A percentile compares a stretch with the other conserved stretches of the same genome.
Conservation (phyloP, 2,888 invertebrate species). For the Nysson spinosus region DNA sequence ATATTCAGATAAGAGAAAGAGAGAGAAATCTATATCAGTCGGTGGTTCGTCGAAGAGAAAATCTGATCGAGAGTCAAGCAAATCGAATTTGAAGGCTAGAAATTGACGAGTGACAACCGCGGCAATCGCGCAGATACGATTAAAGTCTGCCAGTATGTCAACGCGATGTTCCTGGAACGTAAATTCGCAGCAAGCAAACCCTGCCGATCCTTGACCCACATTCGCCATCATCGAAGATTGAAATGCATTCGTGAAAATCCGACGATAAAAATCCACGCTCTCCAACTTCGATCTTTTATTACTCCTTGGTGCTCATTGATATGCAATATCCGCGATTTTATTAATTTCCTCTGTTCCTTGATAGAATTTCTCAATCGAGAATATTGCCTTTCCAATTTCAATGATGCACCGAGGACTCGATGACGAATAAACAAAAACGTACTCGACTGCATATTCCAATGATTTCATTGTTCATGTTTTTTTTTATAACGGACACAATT, state of each 20-base stretch:
- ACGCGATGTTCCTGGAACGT: conserved; percentile 52
- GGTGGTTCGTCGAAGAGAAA: neutral
- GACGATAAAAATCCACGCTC: conserved; percentile 23
- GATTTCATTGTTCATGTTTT: no score
- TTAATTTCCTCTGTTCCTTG: conserved; percentile 41
- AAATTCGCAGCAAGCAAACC: conserved; percentile 36
- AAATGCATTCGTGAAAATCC: conserved; percentile 35
- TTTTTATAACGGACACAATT: no score
- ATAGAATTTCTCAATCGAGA: no score
- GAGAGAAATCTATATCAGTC: conserved; percentile 14
- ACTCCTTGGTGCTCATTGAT: conserved; percentile 8
- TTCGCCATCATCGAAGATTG: conserved; percentile 29
- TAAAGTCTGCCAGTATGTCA: conserved; percentile 53
- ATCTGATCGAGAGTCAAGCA: conserved; percentile 36
- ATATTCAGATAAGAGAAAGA: conserved; percentile 60
- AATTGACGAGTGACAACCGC: conserved; percentile 61
- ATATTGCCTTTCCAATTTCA: no score
- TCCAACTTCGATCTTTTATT: no score
- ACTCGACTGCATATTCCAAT: no score
- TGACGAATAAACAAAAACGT: no score
- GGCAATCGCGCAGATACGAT: conserved; percentile 50
- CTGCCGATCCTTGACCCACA: conserved; percentile 45
- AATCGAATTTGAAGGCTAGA: conserved; percentile 66
- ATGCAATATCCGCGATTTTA: conserved; percentile 29
- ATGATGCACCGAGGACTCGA: no score